These are phyloP conservation scores for Falco columbarius DNA, from an alignment of 2,797 vertebrate genomes.

Conservation along the genomic window DNA sequence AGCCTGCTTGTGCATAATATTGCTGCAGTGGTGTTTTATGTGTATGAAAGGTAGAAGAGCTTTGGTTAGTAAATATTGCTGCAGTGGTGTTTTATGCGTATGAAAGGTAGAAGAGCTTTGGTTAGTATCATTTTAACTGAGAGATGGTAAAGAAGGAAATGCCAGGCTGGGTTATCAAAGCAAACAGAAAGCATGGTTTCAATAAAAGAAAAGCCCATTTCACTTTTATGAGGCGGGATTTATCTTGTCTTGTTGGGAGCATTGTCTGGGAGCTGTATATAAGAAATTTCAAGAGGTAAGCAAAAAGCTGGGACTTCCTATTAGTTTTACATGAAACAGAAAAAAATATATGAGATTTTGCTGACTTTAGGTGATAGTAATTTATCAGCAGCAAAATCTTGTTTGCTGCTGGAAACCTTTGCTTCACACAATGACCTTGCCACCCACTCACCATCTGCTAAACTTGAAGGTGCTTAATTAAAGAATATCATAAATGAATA, in stretches of 20 bases:
- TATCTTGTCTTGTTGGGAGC: neutral
- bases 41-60: neutral
- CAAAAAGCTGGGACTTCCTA: neutral
- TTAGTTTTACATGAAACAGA: neutral
- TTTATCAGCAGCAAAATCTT: neutral
- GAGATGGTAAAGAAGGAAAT: neutral
- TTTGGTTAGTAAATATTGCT: neutral
- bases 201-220: neutral
- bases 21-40: neutral
- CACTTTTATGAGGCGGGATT: neutral
- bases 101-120: neutral
- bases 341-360: neutral
- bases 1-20: neutral
- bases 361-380: neutral
- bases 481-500: neutral
- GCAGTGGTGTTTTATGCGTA: too few relatives aligned
- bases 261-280: neutral
- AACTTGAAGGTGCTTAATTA: neutral
- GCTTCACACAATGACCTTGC: neutral
- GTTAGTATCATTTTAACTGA: neutral
- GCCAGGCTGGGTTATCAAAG: neutral
- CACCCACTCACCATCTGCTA: neutral
- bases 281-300: neutral
- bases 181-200: neutral
- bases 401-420: neutral